phyloP scores from a whole-genome alignment of 2,888 invertebrate genomes.

The Nemoura dubitans region DNA sequence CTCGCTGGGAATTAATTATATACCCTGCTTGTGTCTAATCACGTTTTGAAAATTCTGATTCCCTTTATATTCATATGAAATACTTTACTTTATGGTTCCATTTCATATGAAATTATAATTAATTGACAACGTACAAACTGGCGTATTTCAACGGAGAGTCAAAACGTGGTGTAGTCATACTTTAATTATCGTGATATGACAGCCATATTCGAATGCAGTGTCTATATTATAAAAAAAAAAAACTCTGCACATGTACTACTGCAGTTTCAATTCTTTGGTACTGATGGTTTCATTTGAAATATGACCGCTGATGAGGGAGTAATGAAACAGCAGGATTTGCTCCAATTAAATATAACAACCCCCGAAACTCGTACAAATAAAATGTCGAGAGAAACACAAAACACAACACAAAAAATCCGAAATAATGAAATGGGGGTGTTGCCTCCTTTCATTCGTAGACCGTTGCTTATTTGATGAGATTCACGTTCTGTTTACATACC shows the following conservation, averaged over 20 bases:
- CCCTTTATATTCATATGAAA: background rate
- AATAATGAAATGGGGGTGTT: background rate
- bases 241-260: background rate
- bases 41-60: background rate
- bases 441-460: background rate
- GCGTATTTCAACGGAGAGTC: background rate
- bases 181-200: background rate
- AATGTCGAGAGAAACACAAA: background rate
- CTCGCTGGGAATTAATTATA: background rate
- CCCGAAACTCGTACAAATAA: background rate
- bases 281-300: background rate
- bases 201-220: background rate
- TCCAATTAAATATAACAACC: slow-evolving; percentile 7
- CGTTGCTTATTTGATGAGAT: no score
- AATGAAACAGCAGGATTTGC: background rate
- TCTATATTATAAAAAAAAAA: no score
- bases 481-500: no score
- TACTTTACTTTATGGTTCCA: no score
- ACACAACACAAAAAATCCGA: background rate
- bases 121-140: background rate
- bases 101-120: background rate
- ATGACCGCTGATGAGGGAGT: background rate
- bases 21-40: background rate
- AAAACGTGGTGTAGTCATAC: background rate
- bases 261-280: background rate